Conservation (phyloP, 2,113 vertebrate genomes). For the Triplophysa rosa region DNA sequence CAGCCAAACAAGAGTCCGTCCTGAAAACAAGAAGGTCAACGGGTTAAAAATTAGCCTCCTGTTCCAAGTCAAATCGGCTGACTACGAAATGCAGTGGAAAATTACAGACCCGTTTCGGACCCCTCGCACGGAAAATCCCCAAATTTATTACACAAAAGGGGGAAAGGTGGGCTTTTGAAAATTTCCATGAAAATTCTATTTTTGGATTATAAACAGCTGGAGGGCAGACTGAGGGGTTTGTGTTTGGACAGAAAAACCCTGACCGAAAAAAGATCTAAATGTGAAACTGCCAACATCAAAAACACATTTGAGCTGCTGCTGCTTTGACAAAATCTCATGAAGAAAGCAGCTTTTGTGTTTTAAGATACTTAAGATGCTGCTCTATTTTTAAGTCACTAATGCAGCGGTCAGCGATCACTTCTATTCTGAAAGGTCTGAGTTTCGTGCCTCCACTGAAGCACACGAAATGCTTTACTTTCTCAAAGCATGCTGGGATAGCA, state of each 20-base stretch:
- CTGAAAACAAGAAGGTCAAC: conserved; percentile 37
- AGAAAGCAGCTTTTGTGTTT: neutral
- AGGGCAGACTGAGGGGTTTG: conserved; percentile 12
- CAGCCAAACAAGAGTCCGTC: conserved; percentile 4
- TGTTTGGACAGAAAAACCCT: neutral
- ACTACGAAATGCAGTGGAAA: conserved; percentile 12
- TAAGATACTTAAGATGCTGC: too few relatives aligned
- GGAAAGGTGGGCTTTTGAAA: conserved; percentile 31
- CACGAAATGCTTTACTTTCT: too few relatives aligned
- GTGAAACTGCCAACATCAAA: neutral
- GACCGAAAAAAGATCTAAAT: neutral
- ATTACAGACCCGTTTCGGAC: conserved; percentile 36
- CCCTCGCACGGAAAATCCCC: conserved; percentile 30
- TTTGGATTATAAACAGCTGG: conserved; percentile 23
- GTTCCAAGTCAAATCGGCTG: neutral
- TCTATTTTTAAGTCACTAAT: too few relatives aligned
- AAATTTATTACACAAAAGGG: conserved; percentile 36
- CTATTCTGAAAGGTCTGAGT: too few relatives aligned
- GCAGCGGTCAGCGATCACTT: too few relatives aligned
- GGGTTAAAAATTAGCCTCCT: conserved; percentile 40
- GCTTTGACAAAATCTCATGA: neutral
- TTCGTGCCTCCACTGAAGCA: too few relatives aligned
- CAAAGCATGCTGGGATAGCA: too few relatives aligned
- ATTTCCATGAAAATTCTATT: conserved; percentile 45
- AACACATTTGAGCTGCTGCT: too few relatives aligned